phyloP scores from a whole-genome alignment of 92 coral and sea anemone genomes.

The Zoanthus sociatus region DNA sequence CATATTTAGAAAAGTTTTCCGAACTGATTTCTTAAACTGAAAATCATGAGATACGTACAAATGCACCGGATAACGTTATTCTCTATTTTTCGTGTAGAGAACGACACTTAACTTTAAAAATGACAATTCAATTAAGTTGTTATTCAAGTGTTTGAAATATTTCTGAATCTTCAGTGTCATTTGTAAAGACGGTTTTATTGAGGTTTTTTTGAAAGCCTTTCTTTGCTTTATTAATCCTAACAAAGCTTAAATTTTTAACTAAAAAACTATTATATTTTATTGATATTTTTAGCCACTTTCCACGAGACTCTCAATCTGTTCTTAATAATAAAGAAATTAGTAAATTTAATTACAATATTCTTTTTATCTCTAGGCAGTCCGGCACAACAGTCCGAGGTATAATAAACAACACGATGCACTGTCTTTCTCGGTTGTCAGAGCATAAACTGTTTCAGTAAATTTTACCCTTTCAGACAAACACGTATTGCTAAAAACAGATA shows the following conservation, averaged over 20 bases:
- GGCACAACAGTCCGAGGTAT: not conserved
- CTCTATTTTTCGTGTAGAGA: not conserved
- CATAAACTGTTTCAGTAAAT: too few species aligned
- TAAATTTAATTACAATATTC: too few species aligned
- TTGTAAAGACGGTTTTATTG: too few species aligned
- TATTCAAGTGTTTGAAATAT: not conserved
- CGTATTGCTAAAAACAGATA: too few species aligned
- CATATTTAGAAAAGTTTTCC: too few species aligned
- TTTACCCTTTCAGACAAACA: too few species aligned
- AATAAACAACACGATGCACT: not conserved
- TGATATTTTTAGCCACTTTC: not conserved
- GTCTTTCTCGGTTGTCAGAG: too few species aligned
- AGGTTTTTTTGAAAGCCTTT: too few species aligned
- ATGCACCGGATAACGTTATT: not conserved
- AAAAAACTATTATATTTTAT: not conserved
- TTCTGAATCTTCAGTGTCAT: not conserved
- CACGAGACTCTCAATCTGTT: too few species aligned
- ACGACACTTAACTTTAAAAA: not conserved
- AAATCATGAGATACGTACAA: not conserved
- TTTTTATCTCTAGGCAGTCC: not conserved
- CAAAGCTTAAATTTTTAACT: too few species aligned
- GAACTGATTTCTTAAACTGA: not conserved
- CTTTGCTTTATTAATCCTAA: too few species aligned
- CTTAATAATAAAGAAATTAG: too few species aligned
- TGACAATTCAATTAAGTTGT: not conserved